A percentile compares a stretch with the other conserved stretches of the same genome.
phyloP scores from a whole-genome alignment of 2,113 vertebrate species.

The Pogonocichla stellata region DNA sequence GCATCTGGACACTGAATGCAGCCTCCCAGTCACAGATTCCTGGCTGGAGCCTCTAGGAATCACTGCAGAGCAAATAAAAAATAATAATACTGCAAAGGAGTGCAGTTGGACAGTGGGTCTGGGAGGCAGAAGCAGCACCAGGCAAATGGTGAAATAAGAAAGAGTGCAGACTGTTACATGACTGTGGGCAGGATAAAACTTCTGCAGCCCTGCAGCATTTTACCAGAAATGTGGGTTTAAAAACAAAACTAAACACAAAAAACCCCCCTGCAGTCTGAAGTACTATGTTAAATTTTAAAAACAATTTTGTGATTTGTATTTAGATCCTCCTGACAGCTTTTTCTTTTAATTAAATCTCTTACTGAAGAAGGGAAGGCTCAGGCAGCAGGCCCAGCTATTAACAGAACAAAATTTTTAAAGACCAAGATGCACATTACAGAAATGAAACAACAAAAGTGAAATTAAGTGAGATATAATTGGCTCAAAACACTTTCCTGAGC shows the following conservation, averaged over 20 bases:
- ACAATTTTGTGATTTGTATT: neutral
- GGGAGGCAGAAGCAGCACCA: neutral
- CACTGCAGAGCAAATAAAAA: conserved; percentile 26
- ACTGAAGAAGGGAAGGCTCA: neutral
- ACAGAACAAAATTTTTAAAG: neutral
- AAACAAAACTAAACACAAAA: neutral
- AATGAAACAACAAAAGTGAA: conserved; percentile 4
- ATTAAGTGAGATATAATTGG: neutral
- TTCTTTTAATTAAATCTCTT: neutral
- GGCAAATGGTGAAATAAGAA: neutral
- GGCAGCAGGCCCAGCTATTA: neutral
- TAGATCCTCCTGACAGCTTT: neutral
- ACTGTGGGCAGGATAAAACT: neutral
- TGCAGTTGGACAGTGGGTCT: neutral
- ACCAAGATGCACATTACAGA: neutral
- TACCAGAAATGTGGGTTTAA: neutral
- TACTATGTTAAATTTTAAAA: neutral
- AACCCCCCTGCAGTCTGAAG: accelerated
- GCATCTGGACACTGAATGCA: neutral
- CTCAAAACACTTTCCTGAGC: neutral
- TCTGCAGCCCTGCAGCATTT: neutral
- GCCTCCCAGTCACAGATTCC: neutral
- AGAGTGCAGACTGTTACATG: neutral
- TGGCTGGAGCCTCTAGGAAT: neutral
- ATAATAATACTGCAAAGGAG: neutral